Base-by-base conservation (phyloP, 2,888 invertebrate genomes). In the Stenichneumon culpator region DNA sequence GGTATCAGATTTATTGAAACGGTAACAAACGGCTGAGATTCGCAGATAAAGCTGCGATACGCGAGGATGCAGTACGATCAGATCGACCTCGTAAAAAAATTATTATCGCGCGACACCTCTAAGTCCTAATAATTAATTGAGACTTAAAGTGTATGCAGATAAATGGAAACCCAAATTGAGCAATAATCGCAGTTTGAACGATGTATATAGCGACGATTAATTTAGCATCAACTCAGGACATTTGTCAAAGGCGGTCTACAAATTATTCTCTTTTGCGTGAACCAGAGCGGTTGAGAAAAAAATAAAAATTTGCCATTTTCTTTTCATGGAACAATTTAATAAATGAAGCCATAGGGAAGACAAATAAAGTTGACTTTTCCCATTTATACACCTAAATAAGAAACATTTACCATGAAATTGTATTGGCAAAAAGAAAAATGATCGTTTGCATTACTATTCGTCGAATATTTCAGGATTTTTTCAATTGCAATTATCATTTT, bases 1-100 rank as follows among this genome's bases (percentile, higher is more conserved):
- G 68, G 22, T 54, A 69, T 65, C 80, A 50, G 60, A 69, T 70
- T 65, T 16, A 9, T 81, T 54, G 32, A 57, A 47, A 83, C 63
- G 32, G 50, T 50, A 22, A 47, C 47, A 22, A 32, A 57, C 25
- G 32, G 54, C 22, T 22, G 44, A 44, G 50, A 52, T 39, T 32
- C 44, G 19, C 19, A 50, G 69, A 79, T 65, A 65, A 39, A 74
- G 39, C 22, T 50, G 52, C 74, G 79, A 79, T 22, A 69, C 63
- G 67, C 36, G 69, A 63, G 28, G 80, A 84, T 77, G 83, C 80
- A 77, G 67, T 68, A 80, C 84, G 81, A 36, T 80, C 36, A 60
- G 36, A 32, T 60, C 11, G 32, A n/a, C 16, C 14, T 39, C 52
- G 73, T 19, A 19, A 54, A 22, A 2, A n/a, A 54, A 54, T 54